Evolutionary conservation across 2,888 invertebrate species (phyloP).

Genomic region (Drosophila kambysellisi): DNA sequence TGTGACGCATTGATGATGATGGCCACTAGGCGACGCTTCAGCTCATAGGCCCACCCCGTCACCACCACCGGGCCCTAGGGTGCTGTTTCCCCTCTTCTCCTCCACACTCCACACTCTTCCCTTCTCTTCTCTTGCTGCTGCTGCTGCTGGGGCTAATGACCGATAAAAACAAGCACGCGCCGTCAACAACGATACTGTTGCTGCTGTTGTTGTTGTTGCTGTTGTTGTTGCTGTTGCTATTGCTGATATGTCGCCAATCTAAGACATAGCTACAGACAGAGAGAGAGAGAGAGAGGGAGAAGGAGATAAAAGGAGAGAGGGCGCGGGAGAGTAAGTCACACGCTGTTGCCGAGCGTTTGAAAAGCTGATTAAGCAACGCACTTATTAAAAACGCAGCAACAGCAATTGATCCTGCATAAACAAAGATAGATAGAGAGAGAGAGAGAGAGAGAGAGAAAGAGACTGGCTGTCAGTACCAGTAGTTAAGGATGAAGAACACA

Average conservation of each 20-base stretch:
- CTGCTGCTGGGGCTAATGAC: slow-evolving; percentile 67
- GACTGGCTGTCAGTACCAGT: neutral
- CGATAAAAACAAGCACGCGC: slow-evolving; percentile 75
- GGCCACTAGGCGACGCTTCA: slow-evolving; percentile 46
- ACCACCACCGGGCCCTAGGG: slow-evolving; percentile 4
- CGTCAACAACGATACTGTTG: slow-evolving; percentile 42
- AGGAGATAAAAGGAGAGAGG: neutral
- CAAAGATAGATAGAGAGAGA: neutral
- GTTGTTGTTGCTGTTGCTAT: slow-evolving; percentile 32
- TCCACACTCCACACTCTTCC: neutral
- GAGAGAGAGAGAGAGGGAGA: neutral
- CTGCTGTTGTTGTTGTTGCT: slow-evolving; percentile 20
- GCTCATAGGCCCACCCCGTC: slow-evolving; percentile 29
- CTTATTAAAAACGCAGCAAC: neutral
- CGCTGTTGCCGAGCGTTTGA: slow-evolving; percentile 2
- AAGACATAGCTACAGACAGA: slow-evolving; percentile 28
- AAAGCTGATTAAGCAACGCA: slow-evolving; percentile 6
- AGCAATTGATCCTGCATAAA: slow-evolving; percentile 11
- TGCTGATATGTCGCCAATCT: slow-evolving; percentile 37
- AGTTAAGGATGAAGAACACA: neutral
- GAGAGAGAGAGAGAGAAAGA: neutral
- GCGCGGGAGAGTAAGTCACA: neutral
- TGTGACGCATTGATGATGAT: slow-evolving; percentile 72
- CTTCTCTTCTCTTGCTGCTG: neutral
- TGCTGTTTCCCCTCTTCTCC: neutral